Evolutionary conservation across 1,140 invertebrate genomes (phyloP).

Genomic region (Dufourea novaeangliae): DNA sequence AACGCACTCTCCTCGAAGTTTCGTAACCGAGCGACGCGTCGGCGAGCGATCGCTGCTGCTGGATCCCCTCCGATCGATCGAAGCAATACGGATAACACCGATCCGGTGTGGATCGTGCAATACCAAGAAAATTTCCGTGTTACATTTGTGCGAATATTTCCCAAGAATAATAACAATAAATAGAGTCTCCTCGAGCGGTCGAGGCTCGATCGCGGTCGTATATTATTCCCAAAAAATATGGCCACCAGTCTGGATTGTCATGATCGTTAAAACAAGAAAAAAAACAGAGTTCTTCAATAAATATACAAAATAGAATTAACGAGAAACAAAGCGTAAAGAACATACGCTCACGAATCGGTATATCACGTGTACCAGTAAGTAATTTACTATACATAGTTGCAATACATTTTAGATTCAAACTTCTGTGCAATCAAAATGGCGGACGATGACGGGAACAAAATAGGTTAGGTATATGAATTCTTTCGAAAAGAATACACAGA

Average conservation of each 20-base stretch:
- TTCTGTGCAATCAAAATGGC: too few species aligned
- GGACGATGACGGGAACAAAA: too few species aligned
- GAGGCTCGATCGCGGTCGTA: neutral
- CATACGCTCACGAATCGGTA: too few species aligned
- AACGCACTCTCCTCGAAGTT: conserved; percentile 52
- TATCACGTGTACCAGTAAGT: too few species aligned
- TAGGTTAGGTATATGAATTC: too few species aligned
- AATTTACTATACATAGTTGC: too few species aligned
- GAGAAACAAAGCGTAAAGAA: neutral
- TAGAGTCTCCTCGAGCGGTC: neutral
- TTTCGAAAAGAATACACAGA: too few species aligned
- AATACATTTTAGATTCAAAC: too few species aligned
- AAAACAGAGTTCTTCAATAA: neutral
- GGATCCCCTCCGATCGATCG: neutral
- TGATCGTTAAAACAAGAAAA: too few species aligned
- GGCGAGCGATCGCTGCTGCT: conserved; percentile 55
- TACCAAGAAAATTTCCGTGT: neutral
- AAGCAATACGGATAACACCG: neutral
- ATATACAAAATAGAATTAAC: neutral
- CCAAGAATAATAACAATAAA: conserved; percentile 25
- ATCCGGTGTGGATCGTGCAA: too few species aligned
- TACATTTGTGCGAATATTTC: neutral
- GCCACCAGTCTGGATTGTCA: neutral
- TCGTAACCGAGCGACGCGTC: conserved; percentile 51
- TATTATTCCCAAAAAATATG: neutral